Evolutionary conservation across 2,797 vertebrate species (phyloP).

Genomic region (Cuniculus paca): DNA sequence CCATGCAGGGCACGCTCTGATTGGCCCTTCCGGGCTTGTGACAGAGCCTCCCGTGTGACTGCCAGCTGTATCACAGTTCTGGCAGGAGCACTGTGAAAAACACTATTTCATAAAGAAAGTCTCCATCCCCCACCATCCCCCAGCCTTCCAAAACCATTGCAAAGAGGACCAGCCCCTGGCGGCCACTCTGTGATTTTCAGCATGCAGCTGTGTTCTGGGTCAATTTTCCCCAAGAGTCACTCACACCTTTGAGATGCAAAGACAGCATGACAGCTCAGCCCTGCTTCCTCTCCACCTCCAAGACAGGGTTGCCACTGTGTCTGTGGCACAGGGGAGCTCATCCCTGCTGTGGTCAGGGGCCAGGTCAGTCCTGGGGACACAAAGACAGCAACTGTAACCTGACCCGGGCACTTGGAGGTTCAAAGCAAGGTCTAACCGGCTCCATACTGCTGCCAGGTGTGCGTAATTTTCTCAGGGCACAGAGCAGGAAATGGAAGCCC

Average conservation of each 20-base stretch:
- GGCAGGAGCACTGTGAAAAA: neutral
- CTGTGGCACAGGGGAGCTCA: no score
- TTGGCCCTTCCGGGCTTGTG: neutral
- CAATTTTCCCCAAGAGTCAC: neutral
- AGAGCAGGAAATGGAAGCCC: fast-evolving
- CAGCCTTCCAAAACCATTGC: neutral
- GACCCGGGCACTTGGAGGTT: no score
- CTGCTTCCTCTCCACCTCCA: neutral
- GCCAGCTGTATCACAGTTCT: neutral
- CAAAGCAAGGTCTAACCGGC: fast-evolving
- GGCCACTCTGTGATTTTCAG: neutral
- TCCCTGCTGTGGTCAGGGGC: fast-evolving
- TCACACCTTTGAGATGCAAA: neutral
- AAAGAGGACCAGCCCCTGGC: neutral
- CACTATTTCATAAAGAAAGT: neutral
- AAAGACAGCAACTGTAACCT: neutral
- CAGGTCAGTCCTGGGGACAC: neutral
- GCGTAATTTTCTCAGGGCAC: fast-evolving
- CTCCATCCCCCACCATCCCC: neutral
- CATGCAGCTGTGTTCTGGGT: fast-evolving
- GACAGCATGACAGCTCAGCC: neutral
- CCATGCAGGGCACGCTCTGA: neutral
- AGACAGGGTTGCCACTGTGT: neutral
- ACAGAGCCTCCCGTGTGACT: neutral
- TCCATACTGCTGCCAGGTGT: fast-evolving